phyloP scores from a whole-genome alignment of 2,113 vertebrate genomes.

The Phocoena phocoena region DNA sequence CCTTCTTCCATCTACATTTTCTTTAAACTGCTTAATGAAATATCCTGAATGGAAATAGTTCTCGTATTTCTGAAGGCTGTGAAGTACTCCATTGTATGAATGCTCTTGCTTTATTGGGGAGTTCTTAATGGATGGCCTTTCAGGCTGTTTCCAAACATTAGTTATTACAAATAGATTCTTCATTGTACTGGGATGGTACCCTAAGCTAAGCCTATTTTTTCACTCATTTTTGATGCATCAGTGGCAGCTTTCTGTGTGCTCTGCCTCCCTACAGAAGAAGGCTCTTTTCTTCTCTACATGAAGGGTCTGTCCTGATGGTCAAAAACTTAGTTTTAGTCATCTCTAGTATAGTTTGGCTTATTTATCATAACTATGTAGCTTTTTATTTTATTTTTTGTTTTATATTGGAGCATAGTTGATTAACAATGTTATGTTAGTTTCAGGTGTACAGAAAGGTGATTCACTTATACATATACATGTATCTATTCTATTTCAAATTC shows the following conservation, averaged over 20 bases:
- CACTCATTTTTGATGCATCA: too few species aligned
- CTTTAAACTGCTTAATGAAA: too few species aligned
- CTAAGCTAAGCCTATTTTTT: not conserved
- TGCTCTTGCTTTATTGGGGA: accelerated
- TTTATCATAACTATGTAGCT: not conserved
- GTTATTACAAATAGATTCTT: accelerated
- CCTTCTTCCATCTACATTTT: accelerated
- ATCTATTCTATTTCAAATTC: not conserved
- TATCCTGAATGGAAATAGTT: not conserved
- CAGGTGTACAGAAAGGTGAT: not conserved
- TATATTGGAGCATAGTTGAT: not conserved
- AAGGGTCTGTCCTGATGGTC: accelerated
- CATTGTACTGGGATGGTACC: not conserved
- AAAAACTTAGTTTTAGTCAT: not conserved
- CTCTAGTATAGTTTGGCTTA: not conserved
- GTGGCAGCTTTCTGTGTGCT: accelerated
- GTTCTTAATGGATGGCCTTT: not conserved
- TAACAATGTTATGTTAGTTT: not conserved
- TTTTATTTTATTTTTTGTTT: not conserved
- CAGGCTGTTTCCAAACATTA: not conserved
- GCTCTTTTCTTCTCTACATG: accelerated
- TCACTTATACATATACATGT: not conserved
- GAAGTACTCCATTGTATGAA: accelerated
- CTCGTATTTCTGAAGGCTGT: not conserved
- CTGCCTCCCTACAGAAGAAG: accelerated